Evolutionary conservation across 2,888 invertebrate genomes (phyloP).

Genomic region (Dicyrtomina minuta): DNA sequence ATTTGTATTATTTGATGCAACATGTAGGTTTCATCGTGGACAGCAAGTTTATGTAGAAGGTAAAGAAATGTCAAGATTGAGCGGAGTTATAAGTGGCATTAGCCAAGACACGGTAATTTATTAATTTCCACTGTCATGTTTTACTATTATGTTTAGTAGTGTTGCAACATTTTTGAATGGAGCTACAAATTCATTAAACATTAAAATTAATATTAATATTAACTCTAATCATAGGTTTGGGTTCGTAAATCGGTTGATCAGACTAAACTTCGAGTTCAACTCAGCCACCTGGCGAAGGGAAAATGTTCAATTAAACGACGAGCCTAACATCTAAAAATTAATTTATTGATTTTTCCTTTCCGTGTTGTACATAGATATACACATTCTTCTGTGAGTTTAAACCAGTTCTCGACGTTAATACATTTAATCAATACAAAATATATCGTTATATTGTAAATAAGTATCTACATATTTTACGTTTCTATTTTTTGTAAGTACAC

Average conservation of each 20-base stretch:
- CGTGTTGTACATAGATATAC: too few species aligned
- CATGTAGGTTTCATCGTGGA: constrained; percentile 76
- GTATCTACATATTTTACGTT: too few species aligned
- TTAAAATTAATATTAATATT: too few species aligned
- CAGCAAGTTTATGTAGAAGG: constrained; percentile 91
- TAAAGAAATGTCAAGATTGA: constrained; percentile 78
- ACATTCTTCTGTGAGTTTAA: too few species aligned
- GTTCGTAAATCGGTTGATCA: constrained; percentile 79
- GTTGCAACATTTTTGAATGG: background rate
- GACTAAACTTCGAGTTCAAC: constrained; percentile 78
- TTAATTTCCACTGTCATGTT: background rate
- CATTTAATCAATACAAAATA: too few species aligned
- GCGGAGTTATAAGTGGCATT: constrained; percentile 87
- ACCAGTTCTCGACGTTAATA: too few species aligned
- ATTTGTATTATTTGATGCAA: background rate
- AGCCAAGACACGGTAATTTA: constrained; percentile 79
- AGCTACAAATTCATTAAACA: background rate
- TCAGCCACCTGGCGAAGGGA: constrained; percentile 80
- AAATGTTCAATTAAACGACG: constrained; percentile 84
- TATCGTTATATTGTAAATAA: too few species aligned
- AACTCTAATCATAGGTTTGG: constrained; percentile 76
- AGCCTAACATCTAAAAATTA: too few species aligned
- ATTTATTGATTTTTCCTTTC: too few species aligned
- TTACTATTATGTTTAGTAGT: background rate
- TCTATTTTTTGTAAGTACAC: too few species aligned